These are phyloP conservation scores for Balaeniceps rex DNA, from an alignment of 2,113 vertebrate genomes.

Conservation along the genomic window DNA sequence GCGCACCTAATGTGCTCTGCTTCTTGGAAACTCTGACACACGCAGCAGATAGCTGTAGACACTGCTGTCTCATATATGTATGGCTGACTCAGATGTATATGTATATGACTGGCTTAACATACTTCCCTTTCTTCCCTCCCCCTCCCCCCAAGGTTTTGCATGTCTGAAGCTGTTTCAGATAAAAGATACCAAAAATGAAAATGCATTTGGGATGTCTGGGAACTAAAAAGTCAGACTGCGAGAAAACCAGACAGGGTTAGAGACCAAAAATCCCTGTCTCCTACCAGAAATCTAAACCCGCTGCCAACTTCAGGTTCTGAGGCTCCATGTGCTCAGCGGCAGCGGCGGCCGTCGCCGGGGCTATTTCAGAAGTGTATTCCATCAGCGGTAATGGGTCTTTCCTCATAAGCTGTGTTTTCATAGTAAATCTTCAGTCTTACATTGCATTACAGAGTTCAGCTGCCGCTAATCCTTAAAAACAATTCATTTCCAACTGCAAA, in stretches of 20 bases:
- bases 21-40: conserved; percentile 48
- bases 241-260: conserved; percentile 47
- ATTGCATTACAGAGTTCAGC: conserved; percentile 26
- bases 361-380: conserved; percentile 18
- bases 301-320: background rate
- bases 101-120: background rate
- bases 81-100: conserved; percentile 44
- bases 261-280: conserved; percentile 33
- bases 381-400: conserved; percentile 57
- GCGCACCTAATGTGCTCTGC: background rate
- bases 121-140: conserved; percentile 7
- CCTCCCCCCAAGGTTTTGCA: conserved; percentile 4
- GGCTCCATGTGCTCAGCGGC: background rate
- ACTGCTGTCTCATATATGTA: conserved; percentile 15
- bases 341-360: background rate
- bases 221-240: conserved; percentile 11
- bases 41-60: background rate
- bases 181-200: conserved; percentile 49
- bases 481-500: conserved; percentile 53
- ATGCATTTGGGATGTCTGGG: conserved; percentile 53
- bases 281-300: conserved; percentile 33
- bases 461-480: conserved; percentile 33
- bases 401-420: conserved; percentile 53
- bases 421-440: conserved; percentile 58
- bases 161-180: conserved; percentile 54